Conservation (phyloP, 2,113 vertebrate species). For the Leucosticte australis region DNA sequence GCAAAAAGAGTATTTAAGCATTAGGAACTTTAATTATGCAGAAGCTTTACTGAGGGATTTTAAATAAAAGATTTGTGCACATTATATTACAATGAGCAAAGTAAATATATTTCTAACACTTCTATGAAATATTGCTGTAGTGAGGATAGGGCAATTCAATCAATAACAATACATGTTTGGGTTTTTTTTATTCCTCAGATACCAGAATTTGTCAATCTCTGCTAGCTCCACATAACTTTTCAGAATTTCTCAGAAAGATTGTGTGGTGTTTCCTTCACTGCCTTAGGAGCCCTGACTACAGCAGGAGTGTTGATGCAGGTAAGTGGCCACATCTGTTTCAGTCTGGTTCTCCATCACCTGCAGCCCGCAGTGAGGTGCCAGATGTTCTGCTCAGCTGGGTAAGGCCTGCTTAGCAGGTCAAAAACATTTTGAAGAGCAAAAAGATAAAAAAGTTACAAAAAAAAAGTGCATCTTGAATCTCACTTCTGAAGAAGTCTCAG, state of each 20-base stretch:
- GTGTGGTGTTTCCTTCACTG: neutral
- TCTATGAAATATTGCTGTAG: neutral
- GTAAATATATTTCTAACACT: neutral
- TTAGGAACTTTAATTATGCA: slow-evolving; percentile 42
- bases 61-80: slow-evolving; percentile 31
- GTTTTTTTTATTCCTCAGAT: neutral
- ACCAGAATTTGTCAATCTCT: neutral
- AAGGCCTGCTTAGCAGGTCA: neutral
- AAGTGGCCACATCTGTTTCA: neutral
- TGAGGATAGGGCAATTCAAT: neutral
- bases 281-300: neutral
- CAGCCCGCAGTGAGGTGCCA: neutral
- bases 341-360: neutral
- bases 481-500: neutral
- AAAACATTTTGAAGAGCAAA: neutral
- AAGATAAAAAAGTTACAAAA: neutral
- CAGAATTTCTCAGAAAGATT: neutral
- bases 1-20: slow-evolving; percentile 41
- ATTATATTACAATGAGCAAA: neutral
- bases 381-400: neutral
- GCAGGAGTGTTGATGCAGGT: neutral
- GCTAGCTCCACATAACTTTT: neutral
- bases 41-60: slow-evolving; percentile 33
- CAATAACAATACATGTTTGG: neutral
- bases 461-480: neutral